Base-by-base conservation (phyloP, 2,113 vertebrate species). In the Coreoperca whiteheadi region DNA sequence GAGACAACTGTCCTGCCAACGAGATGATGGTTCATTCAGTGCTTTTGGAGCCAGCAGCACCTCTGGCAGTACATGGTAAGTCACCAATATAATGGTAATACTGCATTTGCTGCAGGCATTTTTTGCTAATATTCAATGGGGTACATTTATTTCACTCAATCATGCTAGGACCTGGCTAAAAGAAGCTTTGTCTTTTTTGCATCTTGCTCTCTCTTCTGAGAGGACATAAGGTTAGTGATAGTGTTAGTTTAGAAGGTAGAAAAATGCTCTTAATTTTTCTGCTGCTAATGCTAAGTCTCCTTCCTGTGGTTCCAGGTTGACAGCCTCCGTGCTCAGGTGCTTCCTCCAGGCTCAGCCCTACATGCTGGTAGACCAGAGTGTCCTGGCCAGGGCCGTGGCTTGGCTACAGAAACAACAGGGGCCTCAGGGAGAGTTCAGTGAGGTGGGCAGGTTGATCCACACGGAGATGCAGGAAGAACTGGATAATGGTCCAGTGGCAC, bases 1-100 rank as follows among this genome's bases (percentile, higher is more conserved):
- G 85, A 95, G 93, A 82, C 95, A 98, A 73, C 93, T 99, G 78
- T 95, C 95, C 68, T 99, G 95, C 82, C 97, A 96, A 90, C 95
- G 96, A 63, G 82, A 93, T 9, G 97, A 98, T 68, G 97, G 97
- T 21, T 98, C 98, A 71, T 98, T 98, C 85, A 97, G 97, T 95
- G 96, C 96, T 79, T 99, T 98, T 93, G 97, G 96, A 91, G 92
- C 93, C 16, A 88, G 85, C 0, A 96, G 97, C 89, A 37, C 93
- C 43, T 96, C 96, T 91, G 98, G 97, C 71, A 98, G 96, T 83
- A 97, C 96, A 1, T 98, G 98, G 98, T 98, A 91, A 85, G 95
- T 93, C 63, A 43, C 15, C 20, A 18, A 5, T 56, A 8, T 43
- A 48, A 39, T 61, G 3, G 16, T 37, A 63, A 11, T 43, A 11